phyloP scores from a whole-genome alignment of 1,140 invertebrate species.

The Sycobia sp. region DNA sequence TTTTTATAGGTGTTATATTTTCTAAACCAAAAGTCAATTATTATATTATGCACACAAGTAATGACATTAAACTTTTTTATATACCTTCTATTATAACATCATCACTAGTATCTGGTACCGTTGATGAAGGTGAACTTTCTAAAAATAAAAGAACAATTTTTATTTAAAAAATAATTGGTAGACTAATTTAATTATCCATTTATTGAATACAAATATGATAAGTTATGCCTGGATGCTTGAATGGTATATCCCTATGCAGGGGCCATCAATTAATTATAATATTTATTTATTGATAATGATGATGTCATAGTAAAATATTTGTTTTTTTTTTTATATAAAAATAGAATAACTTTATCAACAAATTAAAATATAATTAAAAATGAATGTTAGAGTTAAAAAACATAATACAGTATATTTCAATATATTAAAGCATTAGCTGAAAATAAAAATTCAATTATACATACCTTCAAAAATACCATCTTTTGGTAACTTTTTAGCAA shows the following conservation, averaged over 20 bases:
- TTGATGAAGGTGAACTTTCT: constrained; percentile 27
- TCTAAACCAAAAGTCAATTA: constrained; percentile 3
- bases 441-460: constrained; percentile 15
- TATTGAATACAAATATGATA: too few relatives aligned
- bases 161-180: too few relatives aligned
- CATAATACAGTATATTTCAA: neutral
- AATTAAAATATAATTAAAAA: too few relatives aligned
- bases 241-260: too few relatives aligned
- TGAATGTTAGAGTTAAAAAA: neutral
- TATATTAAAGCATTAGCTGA: neutral
- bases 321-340: too few relatives aligned
- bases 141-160: constrained; percentile 20
- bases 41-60: neutral
- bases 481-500: constrained; percentile 49
- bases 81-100: constrained; percentile 24
- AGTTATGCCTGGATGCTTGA: too few relatives aligned
- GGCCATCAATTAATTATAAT: too few relatives aligned
- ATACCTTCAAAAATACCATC: constrained; percentile 51
- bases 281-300: too few relatives aligned
- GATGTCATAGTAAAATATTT: too few relatives aligned
- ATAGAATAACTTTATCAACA: too few relatives aligned
- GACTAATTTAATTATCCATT: too few relatives aligned
- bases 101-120: constrained; percentile 32
- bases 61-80: neutral
- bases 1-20: constrained; percentile 8